Conservation (phyloP, 2,113 vertebrate genomes). For the Leucosticte australis region DNA sequence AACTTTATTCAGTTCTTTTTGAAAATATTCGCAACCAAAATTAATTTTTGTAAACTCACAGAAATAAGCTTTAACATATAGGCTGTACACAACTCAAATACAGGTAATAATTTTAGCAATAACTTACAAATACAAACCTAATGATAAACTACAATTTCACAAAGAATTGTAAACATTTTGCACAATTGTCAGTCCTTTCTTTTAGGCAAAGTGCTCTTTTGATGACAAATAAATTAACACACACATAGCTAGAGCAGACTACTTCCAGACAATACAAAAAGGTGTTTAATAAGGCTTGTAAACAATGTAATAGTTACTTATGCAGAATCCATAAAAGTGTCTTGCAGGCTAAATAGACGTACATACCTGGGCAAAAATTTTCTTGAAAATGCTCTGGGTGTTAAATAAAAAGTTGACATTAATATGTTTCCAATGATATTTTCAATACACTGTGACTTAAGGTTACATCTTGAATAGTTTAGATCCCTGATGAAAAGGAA, state of each 20-base stretch:
- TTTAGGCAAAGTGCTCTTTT: constrained; percentile 84
- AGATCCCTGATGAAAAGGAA: constrained; percentile 73
- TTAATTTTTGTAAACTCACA: constrained; percentile 75
- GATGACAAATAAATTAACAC: constrained; percentile 87
- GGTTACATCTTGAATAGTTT: constrained; percentile 70
- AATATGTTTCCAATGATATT: constrained; percentile 65
- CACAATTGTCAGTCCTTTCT: constrained; percentile 81
- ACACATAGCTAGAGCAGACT: constrained; percentile 76
- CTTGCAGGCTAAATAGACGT: constrained; percentile 78
- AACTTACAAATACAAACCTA: constrained; percentile 83
- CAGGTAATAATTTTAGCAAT: constrained; percentile 79
- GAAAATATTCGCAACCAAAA: constrained; percentile 74
- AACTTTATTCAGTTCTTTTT: constrained; percentile 75
- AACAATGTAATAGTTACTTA: constrained; percentile 73
- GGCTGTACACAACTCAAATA: constrained; percentile 79
- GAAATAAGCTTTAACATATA: constrained; percentile 78
- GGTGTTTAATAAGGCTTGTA: constrained; percentile 75
- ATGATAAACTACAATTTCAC: constrained; percentile 81
- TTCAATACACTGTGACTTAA: constrained; percentile 69
- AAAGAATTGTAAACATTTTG: constrained; percentile 85
- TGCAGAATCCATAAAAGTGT: constrained; percentile 78
- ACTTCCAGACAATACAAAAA: constrained; percentile 82
- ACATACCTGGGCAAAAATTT: constrained; percentile 69
- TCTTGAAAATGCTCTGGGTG: constrained; percentile 68
- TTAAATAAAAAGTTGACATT: constrained; percentile 79